These are phyloP conservation scores for Plodia interpunctella DNA, from an alignment of 1,140 invertebrate genomes.

Conservation along the genomic window DNA sequence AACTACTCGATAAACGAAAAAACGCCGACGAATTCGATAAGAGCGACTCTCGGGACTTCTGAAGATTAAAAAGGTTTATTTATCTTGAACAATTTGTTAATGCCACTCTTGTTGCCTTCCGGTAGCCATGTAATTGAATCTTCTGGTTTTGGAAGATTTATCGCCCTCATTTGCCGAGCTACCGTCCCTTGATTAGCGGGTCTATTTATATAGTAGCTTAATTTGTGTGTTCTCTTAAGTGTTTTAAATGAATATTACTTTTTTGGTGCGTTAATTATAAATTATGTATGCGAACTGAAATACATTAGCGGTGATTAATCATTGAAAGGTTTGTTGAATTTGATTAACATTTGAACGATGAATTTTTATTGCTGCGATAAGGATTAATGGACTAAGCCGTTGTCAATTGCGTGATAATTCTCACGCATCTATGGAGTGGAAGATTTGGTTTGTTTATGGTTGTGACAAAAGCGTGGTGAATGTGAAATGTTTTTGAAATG, in stretches of 20 bases:
- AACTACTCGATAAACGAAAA: conserved; percentile 59
- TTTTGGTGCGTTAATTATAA: conserved; percentile 8
- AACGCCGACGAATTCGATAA: conserved; percentile 49
- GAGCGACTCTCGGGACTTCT: conserved; percentile 46
- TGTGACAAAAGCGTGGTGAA: neutral
- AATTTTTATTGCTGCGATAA: neutral
- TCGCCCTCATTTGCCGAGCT: conserved; percentile 54
- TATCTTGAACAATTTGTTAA: conserved; percentile 75
- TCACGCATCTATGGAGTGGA: no score
- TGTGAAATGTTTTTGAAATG: neutral
- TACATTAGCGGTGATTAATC: conserved; percentile 6
- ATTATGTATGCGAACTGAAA: conserved; percentile 8
- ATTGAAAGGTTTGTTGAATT: neutral
- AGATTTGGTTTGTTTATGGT: neutral
- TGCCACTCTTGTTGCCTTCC: conserved; percentile 65
- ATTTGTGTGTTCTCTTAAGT: conserved; percentile 27
- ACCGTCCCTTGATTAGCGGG: conserved; percentile 64
- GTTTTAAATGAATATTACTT: conserved; percentile 3
- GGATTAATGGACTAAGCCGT: neutral
- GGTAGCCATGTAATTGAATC: conserved; percentile 74
- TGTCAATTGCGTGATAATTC: no score
- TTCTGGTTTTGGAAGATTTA: conserved; percentile 71
- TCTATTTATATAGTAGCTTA: conserved; percentile 34
- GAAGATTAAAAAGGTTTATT: conserved; percentile 67
- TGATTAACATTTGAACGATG: conserved; percentile 1